Evolutionary conservation across 2,113 vertebrate genomes (phyloP).

Genomic region (Pardalotus punctatus): DNA sequence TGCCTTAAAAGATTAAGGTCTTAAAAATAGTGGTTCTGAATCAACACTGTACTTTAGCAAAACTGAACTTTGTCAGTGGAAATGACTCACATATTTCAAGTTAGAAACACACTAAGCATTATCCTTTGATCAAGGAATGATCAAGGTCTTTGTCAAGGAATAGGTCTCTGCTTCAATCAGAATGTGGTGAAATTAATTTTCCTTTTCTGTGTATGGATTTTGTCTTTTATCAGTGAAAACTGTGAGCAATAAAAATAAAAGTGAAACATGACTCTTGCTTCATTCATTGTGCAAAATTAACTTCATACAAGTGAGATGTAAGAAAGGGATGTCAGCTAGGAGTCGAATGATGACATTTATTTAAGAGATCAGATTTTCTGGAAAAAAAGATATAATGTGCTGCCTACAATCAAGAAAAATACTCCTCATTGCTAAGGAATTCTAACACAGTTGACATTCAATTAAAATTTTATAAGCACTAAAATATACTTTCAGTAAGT

Average conservation of each 20-base stretch:
- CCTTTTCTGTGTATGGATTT: not conserved
- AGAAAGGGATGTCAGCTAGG: not conserved
- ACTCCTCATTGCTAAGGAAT: not conserved
- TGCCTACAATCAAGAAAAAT: not conserved
- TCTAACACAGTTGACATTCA: not conserved
- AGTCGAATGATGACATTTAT: not conserved
- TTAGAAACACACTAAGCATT: not conserved
- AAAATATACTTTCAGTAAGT: not conserved
- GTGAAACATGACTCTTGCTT: not conserved
- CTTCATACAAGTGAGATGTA: not conserved
- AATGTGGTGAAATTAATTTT: not conserved
- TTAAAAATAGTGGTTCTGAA: not conserved
- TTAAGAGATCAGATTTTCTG: not conserved
- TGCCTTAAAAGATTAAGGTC: not conserved
- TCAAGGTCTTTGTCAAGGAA: not conserved
- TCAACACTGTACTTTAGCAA: not conserved
- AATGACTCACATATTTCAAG: not conserved
- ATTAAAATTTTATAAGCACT: not conserved
- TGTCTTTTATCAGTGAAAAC: not conserved
- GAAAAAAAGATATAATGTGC: not conserved
- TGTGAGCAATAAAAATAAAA: not conserved
- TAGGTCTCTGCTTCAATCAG: not conserved
- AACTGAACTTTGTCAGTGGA: not conserved
- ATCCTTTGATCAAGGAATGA: not conserved
- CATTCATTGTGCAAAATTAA: not conserved